Percentiles rank a stretch among this genome's conserved stretches.
Evolutionary conservation across 2,888 invertebrate species (phyloP).

Genomic region (Ennomos fuscantarius): DNA sequence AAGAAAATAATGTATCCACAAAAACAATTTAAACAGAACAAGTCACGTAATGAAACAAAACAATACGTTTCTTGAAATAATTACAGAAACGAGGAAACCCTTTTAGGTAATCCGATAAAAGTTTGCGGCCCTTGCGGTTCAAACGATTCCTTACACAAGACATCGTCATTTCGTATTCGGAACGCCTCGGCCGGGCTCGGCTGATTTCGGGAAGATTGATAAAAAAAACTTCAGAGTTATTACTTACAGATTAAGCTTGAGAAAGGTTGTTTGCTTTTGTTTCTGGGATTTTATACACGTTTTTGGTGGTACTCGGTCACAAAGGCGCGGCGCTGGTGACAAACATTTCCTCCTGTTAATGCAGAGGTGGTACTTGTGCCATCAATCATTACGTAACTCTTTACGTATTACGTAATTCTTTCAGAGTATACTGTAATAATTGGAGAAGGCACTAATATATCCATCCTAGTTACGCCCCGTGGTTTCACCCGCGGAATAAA

Average conservation of each 20-base stretch:
- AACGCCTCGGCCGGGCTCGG: conserved; percentile 34
- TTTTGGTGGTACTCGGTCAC: background rate
- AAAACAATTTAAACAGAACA: conserved; percentile 29
- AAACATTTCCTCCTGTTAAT: background rate
- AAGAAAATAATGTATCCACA: background rate
- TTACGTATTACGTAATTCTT: too few species aligned
- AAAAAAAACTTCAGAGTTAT: conserved; percentile 35
- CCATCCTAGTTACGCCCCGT: too few species aligned
- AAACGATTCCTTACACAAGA: conserved; percentile 41
- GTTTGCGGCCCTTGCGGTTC: conserved; percentile 48
- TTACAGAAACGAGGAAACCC: conserved; percentile 56
- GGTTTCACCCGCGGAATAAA: too few species aligned
- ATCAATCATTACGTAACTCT: too few species aligned
- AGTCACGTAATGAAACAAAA: conserved; percentile 46
- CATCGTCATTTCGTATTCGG: conserved; percentile 40
- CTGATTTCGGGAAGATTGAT: conserved; percentile 33
- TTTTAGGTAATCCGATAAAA: conserved; percentile 64
- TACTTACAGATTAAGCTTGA: conserved; percentile 34
- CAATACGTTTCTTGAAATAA: conserved; percentile 54
- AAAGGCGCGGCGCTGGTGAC: conserved; percentile 1
- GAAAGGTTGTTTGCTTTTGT: conserved; percentile 23
- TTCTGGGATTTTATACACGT: conserved; percentile 20
- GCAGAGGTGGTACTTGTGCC: too few species aligned
- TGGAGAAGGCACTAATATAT: too few species aligned
- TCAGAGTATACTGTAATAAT: too few species aligned